Evolutionary conservation across 2,888 invertebrate species (phyloP).

Genomic region (Clanis bilineata): DNA sequence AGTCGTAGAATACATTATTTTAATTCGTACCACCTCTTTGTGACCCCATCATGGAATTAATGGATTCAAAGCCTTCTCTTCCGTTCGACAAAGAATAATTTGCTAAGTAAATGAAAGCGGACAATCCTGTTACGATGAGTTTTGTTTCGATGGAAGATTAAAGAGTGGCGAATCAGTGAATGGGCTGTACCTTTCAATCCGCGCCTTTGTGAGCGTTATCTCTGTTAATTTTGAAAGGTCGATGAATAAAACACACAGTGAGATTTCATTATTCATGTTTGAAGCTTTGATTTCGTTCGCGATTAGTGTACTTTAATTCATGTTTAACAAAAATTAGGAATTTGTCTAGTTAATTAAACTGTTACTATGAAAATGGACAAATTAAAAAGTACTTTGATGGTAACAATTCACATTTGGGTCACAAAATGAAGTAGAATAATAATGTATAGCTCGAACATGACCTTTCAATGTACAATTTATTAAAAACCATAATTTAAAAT

Average conservation of each 20-base stretch:
- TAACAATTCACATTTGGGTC: background rate
- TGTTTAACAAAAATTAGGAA: constrained; percentile 3
- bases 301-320: constrained; percentile 28
- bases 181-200: constrained; percentile 67
- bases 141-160: constrained; percentile 80
- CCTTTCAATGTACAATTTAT: too few relatives aligned
- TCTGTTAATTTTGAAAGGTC: constrained; percentile 75
- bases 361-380: background rate
- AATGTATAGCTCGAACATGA: too few relatives aligned
- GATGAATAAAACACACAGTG: constrained; percentile 71
- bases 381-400: background rate
- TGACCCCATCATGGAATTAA: constrained; percentile 80
- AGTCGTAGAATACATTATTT: constrained; percentile 81
- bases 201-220: constrained; percentile 71
- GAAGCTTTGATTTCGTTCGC: constrained; percentile 53
- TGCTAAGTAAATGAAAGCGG: constrained; percentile 81
- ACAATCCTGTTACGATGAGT: constrained; percentile 78
- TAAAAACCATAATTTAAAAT: too few relatives aligned
- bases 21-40: constrained; percentile 81
- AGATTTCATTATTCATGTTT: constrained; percentile 67
- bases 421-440: too few relatives aligned
- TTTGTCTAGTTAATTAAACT: constrained; percentile 3
- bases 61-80: constrained; percentile 81
- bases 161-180: constrained; percentile 73
- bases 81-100: constrained; percentile 82